These are phyloP conservation scores for Mungos mungo DNA, from an alignment of 2,113 vertebrate genomes.

Conservation along the genomic window DNA sequence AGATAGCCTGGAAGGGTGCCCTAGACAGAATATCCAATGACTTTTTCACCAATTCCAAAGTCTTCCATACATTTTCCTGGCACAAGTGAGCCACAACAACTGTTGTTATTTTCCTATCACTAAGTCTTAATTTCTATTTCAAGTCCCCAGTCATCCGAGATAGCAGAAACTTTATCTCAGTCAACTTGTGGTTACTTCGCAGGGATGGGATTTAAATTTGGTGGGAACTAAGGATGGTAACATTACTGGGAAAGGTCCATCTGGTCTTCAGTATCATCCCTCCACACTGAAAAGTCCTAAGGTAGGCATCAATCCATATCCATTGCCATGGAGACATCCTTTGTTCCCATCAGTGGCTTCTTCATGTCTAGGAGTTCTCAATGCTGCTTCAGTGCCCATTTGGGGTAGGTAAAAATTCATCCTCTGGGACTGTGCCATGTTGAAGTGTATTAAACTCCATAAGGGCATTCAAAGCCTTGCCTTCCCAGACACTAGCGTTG, in stretches of 20 bases:
- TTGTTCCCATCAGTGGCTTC: not conserved
- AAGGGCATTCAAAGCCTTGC: not conserved
- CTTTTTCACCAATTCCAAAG: not conserved
- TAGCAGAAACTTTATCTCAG: not conserved
- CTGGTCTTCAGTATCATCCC: not conserved
- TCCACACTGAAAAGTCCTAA: not conserved
- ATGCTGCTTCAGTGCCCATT: not conserved
- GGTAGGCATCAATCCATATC: accelerated
- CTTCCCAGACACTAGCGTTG: not conserved
- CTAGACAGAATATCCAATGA: not conserved
- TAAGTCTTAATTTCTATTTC: not conserved
- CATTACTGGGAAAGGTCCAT: not conserved
- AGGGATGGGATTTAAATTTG: not conserved
- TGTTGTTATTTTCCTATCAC: not conserved
- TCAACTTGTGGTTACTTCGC: not conserved
- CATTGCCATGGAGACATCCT: not conserved
- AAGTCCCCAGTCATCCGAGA: not conserved
- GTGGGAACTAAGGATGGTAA: not conserved
- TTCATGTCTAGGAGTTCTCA: not conserved
- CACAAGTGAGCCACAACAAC: not conserved
- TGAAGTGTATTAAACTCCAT: not conserved
- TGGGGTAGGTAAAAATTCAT: not conserved
- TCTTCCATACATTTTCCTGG: not conserved
- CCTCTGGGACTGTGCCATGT: not conserved
- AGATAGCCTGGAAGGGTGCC: not conserved